phyloP scores from a whole-genome alignment of 2,113 vertebrate genomes.

The Malurus melanocephalus region DNA sequence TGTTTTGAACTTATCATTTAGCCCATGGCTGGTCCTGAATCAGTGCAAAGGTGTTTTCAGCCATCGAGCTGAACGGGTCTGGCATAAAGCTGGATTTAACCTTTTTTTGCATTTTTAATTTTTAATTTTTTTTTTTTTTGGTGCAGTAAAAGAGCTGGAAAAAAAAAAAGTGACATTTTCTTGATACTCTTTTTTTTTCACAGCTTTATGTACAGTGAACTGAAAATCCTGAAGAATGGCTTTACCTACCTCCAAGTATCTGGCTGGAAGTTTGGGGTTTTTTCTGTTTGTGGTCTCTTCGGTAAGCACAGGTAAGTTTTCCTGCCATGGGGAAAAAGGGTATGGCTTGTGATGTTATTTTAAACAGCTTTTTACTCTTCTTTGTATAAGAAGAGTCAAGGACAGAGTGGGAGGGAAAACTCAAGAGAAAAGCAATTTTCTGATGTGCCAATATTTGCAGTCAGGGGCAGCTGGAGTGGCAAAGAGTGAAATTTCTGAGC shows the following conservation, averaged over 20 bases:
- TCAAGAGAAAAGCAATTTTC: not conserved
- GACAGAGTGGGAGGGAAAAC: not conserved
- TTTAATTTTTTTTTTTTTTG: not conserved
- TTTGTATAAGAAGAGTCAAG: not conserved
- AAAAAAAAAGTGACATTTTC: not conserved
- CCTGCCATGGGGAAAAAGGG: not conserved
- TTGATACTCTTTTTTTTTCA: not conserved
- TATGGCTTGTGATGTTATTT: not conserved
- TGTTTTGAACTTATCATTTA: not conserved
- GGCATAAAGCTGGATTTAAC: not conserved
- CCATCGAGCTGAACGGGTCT: not conserved
- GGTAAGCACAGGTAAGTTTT: slow-evolving; percentile 24
- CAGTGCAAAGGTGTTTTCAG: not conserved
- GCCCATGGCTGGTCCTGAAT: not conserved
- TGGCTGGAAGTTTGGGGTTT: not conserved
- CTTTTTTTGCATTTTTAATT: not conserved
- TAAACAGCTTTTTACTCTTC: not conserved
- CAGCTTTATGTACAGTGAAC: not conserved
- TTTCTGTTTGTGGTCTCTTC: slow-evolving; percentile 16
- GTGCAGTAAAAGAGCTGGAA: not conserved
- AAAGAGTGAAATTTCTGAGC: not conserved
- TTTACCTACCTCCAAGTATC: not conserved
- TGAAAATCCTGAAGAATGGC: slow-evolving; percentile 10
- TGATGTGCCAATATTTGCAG: not conserved
- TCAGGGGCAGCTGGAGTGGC: not conserved